phyloP scores from a whole-genome alignment of 2,888 invertebrate genomes.

The Eudasyphora cyanicolor region DNA sequence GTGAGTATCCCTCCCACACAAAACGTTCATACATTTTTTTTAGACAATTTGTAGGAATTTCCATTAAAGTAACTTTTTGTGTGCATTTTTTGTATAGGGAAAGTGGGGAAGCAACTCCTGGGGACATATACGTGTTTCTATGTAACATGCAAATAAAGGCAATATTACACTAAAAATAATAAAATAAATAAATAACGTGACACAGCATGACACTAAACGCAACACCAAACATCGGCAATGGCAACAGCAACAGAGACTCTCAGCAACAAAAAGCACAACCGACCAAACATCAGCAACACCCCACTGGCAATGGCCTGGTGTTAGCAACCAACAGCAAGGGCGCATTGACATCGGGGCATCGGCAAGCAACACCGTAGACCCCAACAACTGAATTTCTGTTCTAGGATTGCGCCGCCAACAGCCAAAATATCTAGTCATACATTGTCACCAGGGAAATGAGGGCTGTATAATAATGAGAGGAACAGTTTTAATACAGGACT shows the following conservation, averaged over 20 bases:
- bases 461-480: background rate
- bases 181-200: constrained; percentile 71
- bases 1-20: background rate
- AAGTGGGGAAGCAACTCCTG: background rate
- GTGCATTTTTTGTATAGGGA: background rate
- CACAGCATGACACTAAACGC: constrained; percentile 72
- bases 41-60: background rate
- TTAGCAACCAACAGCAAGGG: constrained; percentile 40
- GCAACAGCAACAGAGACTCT: constrained; percentile 27
- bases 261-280: background rate
- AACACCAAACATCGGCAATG: constrained; percentile 55
- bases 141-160: constrained; percentile 57
- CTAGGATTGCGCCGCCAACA: background rate
- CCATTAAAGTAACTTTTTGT: background rate
- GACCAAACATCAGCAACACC: constrained; percentile 33
- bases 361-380: background rate
- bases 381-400: background rate
- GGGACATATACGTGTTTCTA: background rate
- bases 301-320: background rate
- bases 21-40: background rate
- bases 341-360: background rate
- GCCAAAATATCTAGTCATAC: constrained; percentile 17
- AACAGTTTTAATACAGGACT: too few relatives aligned
- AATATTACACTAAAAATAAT: constrained; percentile 58
- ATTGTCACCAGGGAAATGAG: background rate